A percentile compares a stretch with the other conserved stretches of the same genome.
These are phyloP conservation scores for Chauna torquata DNA, from an alignment of 2,113 vertebrate genomes.

Conservation along the genomic window DNA sequence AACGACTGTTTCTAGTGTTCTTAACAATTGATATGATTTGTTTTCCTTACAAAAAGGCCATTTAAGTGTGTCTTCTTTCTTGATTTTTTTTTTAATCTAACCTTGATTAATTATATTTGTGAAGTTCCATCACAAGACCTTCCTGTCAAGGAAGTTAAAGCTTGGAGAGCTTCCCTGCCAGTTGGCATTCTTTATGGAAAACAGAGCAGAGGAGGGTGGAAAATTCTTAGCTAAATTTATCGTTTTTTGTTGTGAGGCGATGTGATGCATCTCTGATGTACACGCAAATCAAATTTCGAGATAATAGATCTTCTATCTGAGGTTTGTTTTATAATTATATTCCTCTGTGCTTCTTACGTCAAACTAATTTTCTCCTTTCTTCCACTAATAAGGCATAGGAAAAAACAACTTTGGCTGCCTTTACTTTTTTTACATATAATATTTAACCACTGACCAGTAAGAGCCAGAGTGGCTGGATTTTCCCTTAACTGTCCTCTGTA, in stretches of 20 bases:
- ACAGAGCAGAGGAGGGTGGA: slow-evolving; percentile 56
- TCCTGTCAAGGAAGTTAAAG: slow-evolving; percentile 69
- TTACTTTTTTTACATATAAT: neutral
- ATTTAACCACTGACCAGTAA: neutral
- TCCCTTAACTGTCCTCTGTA: neutral
- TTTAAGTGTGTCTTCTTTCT: neutral
- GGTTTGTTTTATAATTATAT: neutral
- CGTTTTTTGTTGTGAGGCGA: slow-evolving; percentile 18
- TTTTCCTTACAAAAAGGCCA: neutral
- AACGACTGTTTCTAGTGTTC: neutral
- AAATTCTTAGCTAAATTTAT: slow-evolving; percentile 45
- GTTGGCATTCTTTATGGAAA: slow-evolving; percentile 73
- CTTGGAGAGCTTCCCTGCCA: slow-evolving; percentile 66
- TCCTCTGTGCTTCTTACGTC: neutral
- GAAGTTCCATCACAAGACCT: slow-evolving; percentile 43
- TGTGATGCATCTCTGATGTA: neutral
- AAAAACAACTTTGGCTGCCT: neutral
- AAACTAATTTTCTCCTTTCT: neutral
- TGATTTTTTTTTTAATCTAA: neutral
- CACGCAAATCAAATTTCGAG: neutral
- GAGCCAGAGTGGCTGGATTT: neutral
- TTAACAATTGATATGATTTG: neutral
- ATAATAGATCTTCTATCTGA: neutral
- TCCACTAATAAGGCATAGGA: neutral
- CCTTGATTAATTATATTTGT: slow-evolving; percentile 49